Percentiles rank a stretch among this genome's conserved stretches.
These are phyloP conservation scores for Druon quercuslanigerum DNA, from an alignment of 1,140 invertebrate genomes.

Conservation along the genomic window DNA sequence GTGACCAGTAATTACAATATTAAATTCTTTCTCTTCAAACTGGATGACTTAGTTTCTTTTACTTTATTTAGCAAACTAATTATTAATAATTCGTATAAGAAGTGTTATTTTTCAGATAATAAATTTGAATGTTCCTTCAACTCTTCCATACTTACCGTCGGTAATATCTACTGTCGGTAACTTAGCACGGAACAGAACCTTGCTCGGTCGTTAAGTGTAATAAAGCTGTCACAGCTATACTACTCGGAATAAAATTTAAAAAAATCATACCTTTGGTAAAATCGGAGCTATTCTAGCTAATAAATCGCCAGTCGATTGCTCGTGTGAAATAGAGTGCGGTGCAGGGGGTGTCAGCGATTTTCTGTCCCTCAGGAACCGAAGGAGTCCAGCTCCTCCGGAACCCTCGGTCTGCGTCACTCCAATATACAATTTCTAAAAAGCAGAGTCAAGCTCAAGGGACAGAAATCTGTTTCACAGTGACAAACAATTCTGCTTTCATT, in stretches of 20 bases:
- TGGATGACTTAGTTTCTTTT: no score
- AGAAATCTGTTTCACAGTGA: constrained; percentile 39
- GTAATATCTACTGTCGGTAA: no score
- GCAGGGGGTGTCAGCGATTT: constrained; percentile 60
- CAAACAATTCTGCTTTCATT: background rate
- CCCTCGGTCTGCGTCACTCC: constrained; percentile 82
- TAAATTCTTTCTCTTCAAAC: no score
- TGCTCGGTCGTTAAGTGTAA: no score
- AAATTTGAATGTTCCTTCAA: no score
- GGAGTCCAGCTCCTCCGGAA: constrained; percentile 69
- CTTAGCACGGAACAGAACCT: no score
- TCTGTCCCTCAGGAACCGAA: constrained; percentile 71
- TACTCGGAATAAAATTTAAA: constrained; percentile 19
- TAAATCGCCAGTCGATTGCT: constrained; percentile 57
- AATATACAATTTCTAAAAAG: constrained; percentile 84
- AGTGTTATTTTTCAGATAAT: no score
- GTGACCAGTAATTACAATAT: no score
- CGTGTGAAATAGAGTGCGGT: constrained; percentile 54
- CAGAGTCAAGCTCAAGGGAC: constrained; percentile 53
- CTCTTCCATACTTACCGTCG: no score
- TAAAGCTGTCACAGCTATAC: no score
- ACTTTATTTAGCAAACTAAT: no score
- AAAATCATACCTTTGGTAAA: constrained; percentile 81
- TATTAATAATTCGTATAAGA: no score
- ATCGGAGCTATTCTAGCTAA: constrained; percentile 77